Evolutionary conservation across 1,140 invertebrate species (phyloP).

Genomic region (Drosophila suzukii): DNA sequence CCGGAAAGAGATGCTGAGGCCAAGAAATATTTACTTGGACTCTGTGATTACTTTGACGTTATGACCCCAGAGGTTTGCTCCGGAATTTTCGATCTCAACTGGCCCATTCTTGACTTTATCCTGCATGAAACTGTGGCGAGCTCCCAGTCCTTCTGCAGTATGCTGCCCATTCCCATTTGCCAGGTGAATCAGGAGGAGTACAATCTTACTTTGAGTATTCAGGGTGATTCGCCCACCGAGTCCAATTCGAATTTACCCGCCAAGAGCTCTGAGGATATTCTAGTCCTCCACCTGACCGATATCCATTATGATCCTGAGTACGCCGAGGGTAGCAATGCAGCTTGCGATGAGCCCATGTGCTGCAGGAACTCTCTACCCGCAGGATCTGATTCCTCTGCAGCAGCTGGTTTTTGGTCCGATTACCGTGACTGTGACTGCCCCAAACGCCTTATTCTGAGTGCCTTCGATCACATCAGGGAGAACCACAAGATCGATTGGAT

Average conservation of each 20-base stretch:
- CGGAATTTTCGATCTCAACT: conserved; percentile 84
- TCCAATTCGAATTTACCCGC: conserved; percentile 47
- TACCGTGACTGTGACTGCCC: conserved; percentile 91
- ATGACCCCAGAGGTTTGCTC: conserved; percentile 84
- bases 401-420: conserved; percentile 90
- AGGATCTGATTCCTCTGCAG: conserved; percentile 18
- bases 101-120: conserved; percentile 63
- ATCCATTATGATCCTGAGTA: conserved; percentile 93
- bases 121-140: conserved; percentile 59
- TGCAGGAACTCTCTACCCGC: conserved; percentile 86
- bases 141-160: conserved; percentile 65
- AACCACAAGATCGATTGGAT: conserved; percentile 89
- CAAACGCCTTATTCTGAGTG: conserved; percentile 87
- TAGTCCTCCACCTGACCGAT: conserved; percentile 92
- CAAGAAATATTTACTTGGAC: conserved; percentile 81
- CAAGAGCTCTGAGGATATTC: conserved; percentile 71
- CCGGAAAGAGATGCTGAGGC: conserved; percentile 84
- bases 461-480: conserved; percentile 85
- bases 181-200: conserved; percentile 54
- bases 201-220: conserved; percentile 54
- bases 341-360: conserved; percentile 91
- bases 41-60: conserved; percentile 70
- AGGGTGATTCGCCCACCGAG: conserved; percentile 25
- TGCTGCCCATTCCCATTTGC: conserved; percentile 69
- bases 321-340: conserved; percentile 86